Evolutionary conservation across 2,888 invertebrate genomes (phyloP).

Genomic region (Microctonus brassicae): DNA sequence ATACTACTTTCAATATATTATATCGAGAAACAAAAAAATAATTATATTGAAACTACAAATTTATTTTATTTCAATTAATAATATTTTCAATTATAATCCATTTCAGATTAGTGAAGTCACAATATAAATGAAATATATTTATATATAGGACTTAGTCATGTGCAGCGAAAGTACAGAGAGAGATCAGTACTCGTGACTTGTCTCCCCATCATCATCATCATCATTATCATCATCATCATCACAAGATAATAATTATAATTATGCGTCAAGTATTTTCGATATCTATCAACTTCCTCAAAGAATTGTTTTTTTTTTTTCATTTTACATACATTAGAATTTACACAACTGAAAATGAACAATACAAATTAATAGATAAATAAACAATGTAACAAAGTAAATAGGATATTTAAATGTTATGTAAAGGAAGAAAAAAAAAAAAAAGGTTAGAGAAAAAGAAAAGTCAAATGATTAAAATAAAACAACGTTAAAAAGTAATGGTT

Average conservation of each 20-base stretch:
- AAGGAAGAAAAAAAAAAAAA: background rate
- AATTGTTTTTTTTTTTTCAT: background rate
- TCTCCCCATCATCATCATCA: conserved; percentile 13
- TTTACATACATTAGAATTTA: background rate
- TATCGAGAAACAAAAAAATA: background rate
- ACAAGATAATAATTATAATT: conserved; percentile 24
- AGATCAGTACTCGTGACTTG: conserved; percentile 38
- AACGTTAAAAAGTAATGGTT: background rate
- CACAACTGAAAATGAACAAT: background rate
- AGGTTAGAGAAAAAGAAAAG: background rate
- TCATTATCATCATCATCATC: conserved; percentile 17
- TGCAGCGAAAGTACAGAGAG: conserved; percentile 38
- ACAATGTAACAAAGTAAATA: background rate
- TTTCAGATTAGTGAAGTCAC: background rate
- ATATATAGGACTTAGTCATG: conserved; percentile 10
- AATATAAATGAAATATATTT: background rate
- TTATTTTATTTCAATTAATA: background rate
- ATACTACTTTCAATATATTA: too few species aligned
- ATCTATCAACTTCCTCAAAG: background rate
- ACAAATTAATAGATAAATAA: background rate
- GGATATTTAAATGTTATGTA: background rate
- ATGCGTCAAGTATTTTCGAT: background rate
- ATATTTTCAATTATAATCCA: background rate
- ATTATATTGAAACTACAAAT: background rate
- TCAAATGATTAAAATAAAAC: background rate